Evolutionary conservation across 2,113 vertebrate genomes (phyloP), one percentile per base, ranked within the genome.

Genomic region (Meles meles): DNA sequence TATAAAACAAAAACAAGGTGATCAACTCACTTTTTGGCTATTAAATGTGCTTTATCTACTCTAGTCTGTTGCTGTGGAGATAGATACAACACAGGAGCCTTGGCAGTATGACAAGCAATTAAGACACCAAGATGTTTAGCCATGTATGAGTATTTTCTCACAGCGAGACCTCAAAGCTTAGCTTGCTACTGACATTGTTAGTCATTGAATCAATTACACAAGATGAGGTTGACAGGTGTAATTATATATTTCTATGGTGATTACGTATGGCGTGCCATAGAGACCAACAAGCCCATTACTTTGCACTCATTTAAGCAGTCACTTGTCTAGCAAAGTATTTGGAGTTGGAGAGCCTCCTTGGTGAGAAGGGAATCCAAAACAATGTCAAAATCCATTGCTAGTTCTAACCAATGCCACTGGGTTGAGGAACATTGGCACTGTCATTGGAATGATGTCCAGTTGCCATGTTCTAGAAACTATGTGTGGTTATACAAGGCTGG

Each of bases 151-250:
- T 98, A 98, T 99, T 99, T 99, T 99, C 98, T 98, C 98, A 98
- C 98, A 98, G 99, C 91, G 95, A 99, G 98, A 99, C 98, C 98
- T 98, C 98, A 97, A 98, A 98, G 98, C 98, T 98, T 97, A 98
- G 98, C 93, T 98, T 95, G 97, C 98, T 97, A 80, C 96, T 99
- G 98, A 98, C 98, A 98, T 98, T 98, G 98, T 99, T 98, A 98
- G 98, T 98, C 98, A 98, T 98, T 98, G 98, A 99, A 99, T 99
- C 99, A 99, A 98, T 99, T 99, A 99, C 98, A 98, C 92, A 92
- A 99, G 99, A 99, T 98, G 99, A 98, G 97, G 98, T 98, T 99
- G 99, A 99, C 99, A 99, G 99, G 99, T 99, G 98, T 99, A 99
- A 99, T 99, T 99, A 99, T 99, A 97, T 99, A 99, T 99, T 99